Evolutionary conservation across 2,888 invertebrate genomes (phyloP).

Genomic region (Hirudinaria manillensis): DNA sequence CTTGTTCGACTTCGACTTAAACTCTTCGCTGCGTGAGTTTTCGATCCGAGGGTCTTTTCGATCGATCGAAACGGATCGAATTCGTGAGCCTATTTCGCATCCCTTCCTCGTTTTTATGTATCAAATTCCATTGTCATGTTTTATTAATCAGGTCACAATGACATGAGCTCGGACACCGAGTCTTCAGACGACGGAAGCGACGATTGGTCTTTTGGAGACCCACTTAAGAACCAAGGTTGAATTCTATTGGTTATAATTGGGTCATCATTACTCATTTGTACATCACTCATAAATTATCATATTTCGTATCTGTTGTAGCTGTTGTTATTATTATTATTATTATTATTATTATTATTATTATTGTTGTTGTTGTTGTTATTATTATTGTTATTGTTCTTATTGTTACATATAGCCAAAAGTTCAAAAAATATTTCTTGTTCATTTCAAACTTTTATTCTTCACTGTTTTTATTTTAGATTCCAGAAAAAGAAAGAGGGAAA

Average conservation of each 20-base stretch:
- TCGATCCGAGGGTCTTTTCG: not conserved
- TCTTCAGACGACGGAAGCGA: constrained; percentile 14
- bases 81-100: not conserved
- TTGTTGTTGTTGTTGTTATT: too few relatives aligned
- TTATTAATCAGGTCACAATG: constrained; percentile 2
- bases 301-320: too few relatives aligned
- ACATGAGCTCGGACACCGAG: constrained; percentile 8
- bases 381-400: too few relatives aligned
- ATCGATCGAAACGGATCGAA: not conserved
- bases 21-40: not conserved
- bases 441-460: too few relatives aligned
- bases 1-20: not conserved
- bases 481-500: constrained; percentile 48
- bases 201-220: not conserved
- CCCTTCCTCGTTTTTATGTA: not conserved
- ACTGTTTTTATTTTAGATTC: not conserved
- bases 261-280: too few relatives aligned
- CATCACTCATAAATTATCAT: too few relatives aligned
- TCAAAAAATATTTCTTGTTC: too few relatives aligned
- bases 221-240: not conserved
- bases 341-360: too few relatives aligned
- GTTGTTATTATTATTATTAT: too few relatives aligned
- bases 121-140: not conserved
- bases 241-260: too few relatives aligned
- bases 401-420: too few relatives aligned